Conservation (phyloP, 2,888 invertebrate genomes). For the Thecocarcelia acutangulata region DNA sequence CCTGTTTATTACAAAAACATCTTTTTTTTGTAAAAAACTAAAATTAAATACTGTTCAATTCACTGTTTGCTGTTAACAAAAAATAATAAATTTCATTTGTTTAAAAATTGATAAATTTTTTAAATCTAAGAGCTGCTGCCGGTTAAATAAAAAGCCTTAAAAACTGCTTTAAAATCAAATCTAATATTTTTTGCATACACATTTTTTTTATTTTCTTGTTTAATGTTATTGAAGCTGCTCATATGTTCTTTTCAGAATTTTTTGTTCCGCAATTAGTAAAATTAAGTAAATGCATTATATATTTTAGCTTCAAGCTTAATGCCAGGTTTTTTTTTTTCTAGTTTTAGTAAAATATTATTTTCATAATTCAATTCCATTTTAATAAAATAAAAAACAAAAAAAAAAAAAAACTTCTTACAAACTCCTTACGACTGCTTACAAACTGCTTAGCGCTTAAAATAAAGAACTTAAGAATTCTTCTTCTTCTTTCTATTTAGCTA, state of each 20-base stretch:
- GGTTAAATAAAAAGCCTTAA: too few species aligned
- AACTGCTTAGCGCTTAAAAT: slow-evolving; percentile 58
- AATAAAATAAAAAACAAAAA: slow-evolving; percentile 12
- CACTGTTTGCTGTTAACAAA: too few species aligned
- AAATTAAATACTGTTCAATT: too few species aligned
- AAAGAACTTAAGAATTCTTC: slow-evolving; percentile 13
- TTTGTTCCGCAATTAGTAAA: slow-evolving; percentile 40
- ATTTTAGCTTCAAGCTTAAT: slow-evolving; percentile 1
- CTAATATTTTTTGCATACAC: too few species aligned
- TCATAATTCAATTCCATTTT: slow-evolving; percentile 26
- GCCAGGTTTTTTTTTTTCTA: slow-evolving; percentile 10
- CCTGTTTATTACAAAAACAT: too few species aligned
- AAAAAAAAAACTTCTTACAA: slow-evolving; percentile 54
- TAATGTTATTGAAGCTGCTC: too few species aligned
- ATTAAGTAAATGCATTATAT: slow-evolving; percentile 41
- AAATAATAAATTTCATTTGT: too few species aligned
- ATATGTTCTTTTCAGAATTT: neutral
- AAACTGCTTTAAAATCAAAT: too few species aligned
- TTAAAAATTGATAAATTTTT: too few species aligned
- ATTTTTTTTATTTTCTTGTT: too few species aligned
- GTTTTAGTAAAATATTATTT: slow-evolving; percentile 18
- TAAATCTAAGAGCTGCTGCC: too few species aligned
- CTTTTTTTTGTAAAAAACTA: too few species aligned
- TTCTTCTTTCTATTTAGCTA: slow-evolving; percentile 31
- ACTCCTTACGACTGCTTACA: slow-evolving; percentile 64